phyloP scores from a whole-genome alignment of 2,113 vertebrate species.

The Varanus salvator region DNA sequence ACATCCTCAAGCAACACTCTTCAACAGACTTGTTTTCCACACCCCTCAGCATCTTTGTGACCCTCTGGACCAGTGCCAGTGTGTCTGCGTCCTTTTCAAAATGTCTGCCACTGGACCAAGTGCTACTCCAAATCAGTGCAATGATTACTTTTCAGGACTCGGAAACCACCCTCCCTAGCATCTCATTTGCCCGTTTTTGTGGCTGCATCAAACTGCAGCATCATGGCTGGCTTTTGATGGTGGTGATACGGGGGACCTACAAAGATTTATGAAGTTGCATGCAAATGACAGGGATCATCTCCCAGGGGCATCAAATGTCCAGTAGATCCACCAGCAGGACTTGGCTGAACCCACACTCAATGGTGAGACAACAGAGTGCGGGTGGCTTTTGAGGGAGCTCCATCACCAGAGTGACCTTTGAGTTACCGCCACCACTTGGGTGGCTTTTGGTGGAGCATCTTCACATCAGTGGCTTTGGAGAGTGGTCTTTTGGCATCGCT shows the following conservation, averaged over 20 bases:
- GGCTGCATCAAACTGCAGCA: not conserved
- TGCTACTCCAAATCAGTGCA: not conserved
- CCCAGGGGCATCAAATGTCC: not conserved
- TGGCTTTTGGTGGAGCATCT: no score
- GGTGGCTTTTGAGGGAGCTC: no score
- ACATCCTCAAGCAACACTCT: no score
- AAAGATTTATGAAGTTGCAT: not conserved
- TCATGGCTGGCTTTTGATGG: not conserved
- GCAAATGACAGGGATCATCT: not conserved
- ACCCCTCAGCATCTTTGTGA: no score
- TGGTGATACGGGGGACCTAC: not conserved
- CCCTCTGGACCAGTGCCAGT: no score
- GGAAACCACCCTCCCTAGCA: not conserved
- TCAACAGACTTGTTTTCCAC: no score
- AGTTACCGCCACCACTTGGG: no score
- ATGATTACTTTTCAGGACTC: not conserved
- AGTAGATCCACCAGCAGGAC: not conserved
- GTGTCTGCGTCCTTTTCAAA: not conserved
- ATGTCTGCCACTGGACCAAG: not conserved
- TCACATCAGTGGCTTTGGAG: no score
- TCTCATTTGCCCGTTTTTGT: not conserved
- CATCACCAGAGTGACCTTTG: no score
- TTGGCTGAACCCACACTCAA: not conserved
- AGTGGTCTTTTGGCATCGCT: no score
- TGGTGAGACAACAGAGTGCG: no score